phyloP scores from a whole-genome alignment of 2,113 vertebrate genomes.

The Tyrannus savana region DNA sequence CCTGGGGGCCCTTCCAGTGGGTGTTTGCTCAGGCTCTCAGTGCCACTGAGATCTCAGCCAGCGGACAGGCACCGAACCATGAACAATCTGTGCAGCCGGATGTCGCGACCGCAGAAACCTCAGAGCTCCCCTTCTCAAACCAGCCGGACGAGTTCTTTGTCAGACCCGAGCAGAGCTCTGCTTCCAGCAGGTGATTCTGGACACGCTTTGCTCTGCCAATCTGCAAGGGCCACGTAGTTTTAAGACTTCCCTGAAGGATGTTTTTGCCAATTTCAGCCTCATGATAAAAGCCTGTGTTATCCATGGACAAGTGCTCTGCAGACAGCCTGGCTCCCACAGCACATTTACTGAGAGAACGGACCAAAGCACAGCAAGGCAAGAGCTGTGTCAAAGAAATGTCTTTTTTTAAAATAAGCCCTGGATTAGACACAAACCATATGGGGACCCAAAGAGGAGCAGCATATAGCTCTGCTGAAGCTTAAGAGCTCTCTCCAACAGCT shows the following conservation, averaged over 20 bases:
- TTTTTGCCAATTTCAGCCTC: slow-evolving; percentile 28
- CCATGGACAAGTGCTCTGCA: slow-evolving; percentile 38
- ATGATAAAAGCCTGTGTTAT: not conserved
- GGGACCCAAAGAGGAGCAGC: not conserved
- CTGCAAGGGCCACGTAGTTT: not conserved
- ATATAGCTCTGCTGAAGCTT: not conserved
- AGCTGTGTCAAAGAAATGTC: not conserved
- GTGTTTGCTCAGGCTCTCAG: not conserved
- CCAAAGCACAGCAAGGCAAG: not conserved
- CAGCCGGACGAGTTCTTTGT: slow-evolving; percentile 43
- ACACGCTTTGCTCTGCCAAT: not conserved
- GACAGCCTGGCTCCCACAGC: not conserved
- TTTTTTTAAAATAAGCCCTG: not conserved
- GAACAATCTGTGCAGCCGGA: not conserved
- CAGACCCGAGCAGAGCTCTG: slow-evolving; percentile 1
- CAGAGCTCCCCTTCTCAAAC: slow-evolving; percentile 45
- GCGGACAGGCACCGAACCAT: not conserved
- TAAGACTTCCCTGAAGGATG: not conserved
- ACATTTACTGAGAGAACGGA: not conserved
- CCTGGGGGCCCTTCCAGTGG: not conserved
- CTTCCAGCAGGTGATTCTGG: not conserved
- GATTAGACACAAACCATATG: not conserved
- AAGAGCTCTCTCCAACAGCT: not conserved
- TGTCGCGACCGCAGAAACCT: not conserved
- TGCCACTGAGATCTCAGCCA: not conserved